Percentiles rank a stretch among this genome's conserved stretches.
Conservation (phyloP, 2,113 vertebrate genomes). For the Acrocephalus arundinaceus region DNA sequence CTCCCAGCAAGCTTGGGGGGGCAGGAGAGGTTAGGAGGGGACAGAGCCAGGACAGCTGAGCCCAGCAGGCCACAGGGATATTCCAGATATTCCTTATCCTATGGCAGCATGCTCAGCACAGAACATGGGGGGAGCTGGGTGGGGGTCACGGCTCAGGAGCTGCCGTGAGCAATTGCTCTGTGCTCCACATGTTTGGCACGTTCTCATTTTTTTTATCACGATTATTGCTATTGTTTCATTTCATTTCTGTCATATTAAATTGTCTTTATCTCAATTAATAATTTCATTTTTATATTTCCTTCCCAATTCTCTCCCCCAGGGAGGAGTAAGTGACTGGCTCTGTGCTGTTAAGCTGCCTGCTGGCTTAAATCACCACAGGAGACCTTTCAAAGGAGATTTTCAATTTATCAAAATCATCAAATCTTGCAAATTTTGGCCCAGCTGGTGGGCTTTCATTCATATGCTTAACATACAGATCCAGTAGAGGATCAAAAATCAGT, state of each 20-base stretch:
- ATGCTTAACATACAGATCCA: neutral
- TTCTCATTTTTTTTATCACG: neutral
- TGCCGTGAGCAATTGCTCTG: neutral
- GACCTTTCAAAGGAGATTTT: neutral
- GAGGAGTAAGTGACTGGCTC: neutral
- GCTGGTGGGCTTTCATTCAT: neutral
- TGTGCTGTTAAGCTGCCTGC: neutral
- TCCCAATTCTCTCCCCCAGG: neutral
- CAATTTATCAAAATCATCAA: neutral
- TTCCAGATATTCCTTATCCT: neutral
- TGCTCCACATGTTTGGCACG: neutral
- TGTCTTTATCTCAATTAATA: neutral
- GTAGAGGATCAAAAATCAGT: neutral
- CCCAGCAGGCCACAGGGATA: neutral
- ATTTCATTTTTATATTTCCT: neutral
- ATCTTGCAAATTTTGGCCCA: neutral
- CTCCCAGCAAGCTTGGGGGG: neutral
- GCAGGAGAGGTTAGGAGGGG: neutral
- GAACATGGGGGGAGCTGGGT: neutral
- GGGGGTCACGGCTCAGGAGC: neutral
- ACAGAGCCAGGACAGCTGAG: neutral
- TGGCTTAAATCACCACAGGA: neutral
- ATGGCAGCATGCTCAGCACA: neutral
- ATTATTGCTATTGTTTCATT: neutral
- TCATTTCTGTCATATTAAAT: neutral